These are phyloP conservation scores for Tenthredo mesomela DNA, from an alignment of 2,888 invertebrate species.

Conservation along the genomic window DNA sequence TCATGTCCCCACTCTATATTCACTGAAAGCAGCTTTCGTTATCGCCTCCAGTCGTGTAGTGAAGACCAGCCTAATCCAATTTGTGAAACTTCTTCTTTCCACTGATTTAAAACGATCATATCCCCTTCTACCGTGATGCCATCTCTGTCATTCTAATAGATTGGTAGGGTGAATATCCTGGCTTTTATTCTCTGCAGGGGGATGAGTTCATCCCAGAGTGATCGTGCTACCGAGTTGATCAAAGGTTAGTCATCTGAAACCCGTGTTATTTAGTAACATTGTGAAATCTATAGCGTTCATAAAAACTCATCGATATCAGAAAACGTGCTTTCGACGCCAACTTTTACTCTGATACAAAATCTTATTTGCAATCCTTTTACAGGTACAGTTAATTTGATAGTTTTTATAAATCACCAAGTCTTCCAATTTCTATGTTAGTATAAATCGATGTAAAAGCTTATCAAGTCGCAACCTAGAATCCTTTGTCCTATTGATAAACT, in stretches of 20 bases:
- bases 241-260: constrained; percentile 3
- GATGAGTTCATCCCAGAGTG: not conserved
- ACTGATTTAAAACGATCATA: not conserved
- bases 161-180: not conserved
- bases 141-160: not conserved
- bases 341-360: not conserved
- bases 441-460: too few relatives aligned
- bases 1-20: not conserved
- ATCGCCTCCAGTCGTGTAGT: not conserved
- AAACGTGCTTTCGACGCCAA: not conserved
- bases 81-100: not conserved
- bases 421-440: too few relatives aligned
- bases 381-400: not conserved
- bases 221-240: not conserved
- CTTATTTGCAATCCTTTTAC: not conserved
- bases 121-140: not conserved
- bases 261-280: not conserved
- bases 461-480: not conserved
- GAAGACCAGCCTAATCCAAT: not conserved
- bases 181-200: not conserved
- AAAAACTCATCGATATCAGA: not conserved
- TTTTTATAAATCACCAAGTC: not conserved
- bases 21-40: not conserved
- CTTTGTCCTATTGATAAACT: not conserved
- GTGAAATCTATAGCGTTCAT: not conserved